Evolutionary conservation across 2,888 invertebrate genomes (phyloP).

Genomic region (Apantesis nais): DNA sequence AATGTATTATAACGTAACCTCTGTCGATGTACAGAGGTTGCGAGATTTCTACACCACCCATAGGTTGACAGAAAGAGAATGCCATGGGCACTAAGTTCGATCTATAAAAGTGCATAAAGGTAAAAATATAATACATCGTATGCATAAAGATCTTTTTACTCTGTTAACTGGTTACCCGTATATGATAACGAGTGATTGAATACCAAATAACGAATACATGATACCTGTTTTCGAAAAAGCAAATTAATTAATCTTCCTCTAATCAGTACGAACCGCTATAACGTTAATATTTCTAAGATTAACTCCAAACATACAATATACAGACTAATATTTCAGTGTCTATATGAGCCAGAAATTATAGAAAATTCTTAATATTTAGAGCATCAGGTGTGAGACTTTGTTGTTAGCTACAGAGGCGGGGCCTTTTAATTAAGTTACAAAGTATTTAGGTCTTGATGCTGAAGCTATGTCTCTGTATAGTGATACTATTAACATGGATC

Average conservation of each 20-base stretch:
- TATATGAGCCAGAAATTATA: slow-evolving; percentile 23
- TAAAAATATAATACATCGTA: too few species aligned
- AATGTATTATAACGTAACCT: too few species aligned
- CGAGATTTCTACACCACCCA: too few species aligned
- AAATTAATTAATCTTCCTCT: slow-evolving; percentile 33
- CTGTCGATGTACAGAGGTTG: too few species aligned
- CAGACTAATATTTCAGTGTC: slow-evolving; percentile 29
- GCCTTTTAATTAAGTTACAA: not conserved
- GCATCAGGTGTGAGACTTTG: not conserved
- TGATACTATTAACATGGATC: not conserved
- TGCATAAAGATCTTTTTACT: too few species aligned
- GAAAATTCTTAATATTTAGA: slow-evolving; percentile 18
- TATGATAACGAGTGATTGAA: not conserved
- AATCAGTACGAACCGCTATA: slow-evolving; percentile 38
- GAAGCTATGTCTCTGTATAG: not conserved
- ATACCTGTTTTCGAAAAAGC: slow-evolving; percentile 20
- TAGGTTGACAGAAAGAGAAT: too few species aligned
- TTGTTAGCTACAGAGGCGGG: not conserved
- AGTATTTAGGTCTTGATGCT: not conserved
- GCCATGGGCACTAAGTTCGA: too few species aligned
- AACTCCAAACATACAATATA: slow-evolving; percentile 48
- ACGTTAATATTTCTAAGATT: slow-evolving; percentile 51
- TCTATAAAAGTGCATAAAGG: too few species aligned
- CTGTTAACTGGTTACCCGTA: too few species aligned
- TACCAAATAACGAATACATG: not conserved